phyloP scores from a whole-genome alignment of 2,888 invertebrate species.

The Dromius quadrimaculatus region DNA sequence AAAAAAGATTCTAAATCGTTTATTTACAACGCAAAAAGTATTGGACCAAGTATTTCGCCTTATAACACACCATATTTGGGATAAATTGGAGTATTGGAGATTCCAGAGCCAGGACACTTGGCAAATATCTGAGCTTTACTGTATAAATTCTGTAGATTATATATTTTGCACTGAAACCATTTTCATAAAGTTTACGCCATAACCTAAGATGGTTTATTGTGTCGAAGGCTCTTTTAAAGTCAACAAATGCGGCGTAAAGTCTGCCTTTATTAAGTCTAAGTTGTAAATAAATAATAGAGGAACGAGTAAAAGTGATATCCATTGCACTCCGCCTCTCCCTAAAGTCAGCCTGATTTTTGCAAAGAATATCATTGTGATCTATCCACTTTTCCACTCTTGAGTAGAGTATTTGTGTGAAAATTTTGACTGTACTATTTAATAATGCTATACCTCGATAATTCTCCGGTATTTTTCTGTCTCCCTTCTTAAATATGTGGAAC shows the following conservation, averaged over 20 bases:
- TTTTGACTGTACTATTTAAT: background rate
- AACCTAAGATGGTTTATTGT: background rate
- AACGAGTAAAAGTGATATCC: background rate
- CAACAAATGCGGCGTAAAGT: background rate
- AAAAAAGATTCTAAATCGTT: too few species aligned
- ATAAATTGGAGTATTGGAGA: too few species aligned
- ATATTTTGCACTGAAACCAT: too few species aligned
- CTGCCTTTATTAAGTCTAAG: background rate
- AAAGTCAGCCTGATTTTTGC: background rate
- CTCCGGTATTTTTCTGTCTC: background rate
- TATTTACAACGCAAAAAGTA: too few species aligned
- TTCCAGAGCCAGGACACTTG: too few species aligned
- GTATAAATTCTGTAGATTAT: too few species aligned
- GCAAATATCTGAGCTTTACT: too few species aligned
- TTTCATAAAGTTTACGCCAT: too few species aligned
- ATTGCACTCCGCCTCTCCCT: background rate
- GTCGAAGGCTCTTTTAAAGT: background rate
- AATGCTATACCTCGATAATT: background rate
- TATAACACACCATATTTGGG: too few species aligned
- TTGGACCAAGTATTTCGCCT: too few species aligned
- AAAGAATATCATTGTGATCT: background rate
- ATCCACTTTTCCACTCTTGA: background rate
- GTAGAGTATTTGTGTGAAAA: background rate
- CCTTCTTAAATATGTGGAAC: background rate
- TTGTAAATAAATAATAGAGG: background rate